Conservation (phyloP, 2,888 invertebrate species). For the Allophyes oxyacanthae region DNA sequence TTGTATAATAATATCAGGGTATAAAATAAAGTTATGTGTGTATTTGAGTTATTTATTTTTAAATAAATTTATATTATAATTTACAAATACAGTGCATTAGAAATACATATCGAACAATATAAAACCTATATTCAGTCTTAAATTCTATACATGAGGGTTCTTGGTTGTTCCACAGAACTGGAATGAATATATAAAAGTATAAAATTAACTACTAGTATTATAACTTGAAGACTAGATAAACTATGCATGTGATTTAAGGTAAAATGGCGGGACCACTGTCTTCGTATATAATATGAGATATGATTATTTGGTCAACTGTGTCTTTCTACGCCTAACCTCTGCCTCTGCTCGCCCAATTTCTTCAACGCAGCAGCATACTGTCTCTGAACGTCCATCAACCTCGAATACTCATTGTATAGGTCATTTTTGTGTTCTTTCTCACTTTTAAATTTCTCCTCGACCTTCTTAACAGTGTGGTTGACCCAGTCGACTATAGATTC, state of each 20-base stretch:
- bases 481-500: constrained; percentile 97
- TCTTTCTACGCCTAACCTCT: constrained; percentile 64
- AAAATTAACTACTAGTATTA: constrained; percentile 51
- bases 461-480: constrained; percentile 95
- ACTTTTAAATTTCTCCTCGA: constrained; percentile 86
- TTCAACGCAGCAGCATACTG: constrained; percentile 84
- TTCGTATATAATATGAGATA: constrained; percentile 22
- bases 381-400: constrained; percentile 82
- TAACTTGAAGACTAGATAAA: constrained; percentile 52
- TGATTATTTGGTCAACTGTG: constrained; percentile 48
- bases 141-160: constrained; percentile 54
- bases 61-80: constrained; percentile 42
- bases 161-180: constrained; percentile 41
- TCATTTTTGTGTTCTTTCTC: constrained; percentile 78
- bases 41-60: constrained; percentile 47
- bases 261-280: constrained; percentile 41
- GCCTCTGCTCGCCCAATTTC: constrained; percentile 78
- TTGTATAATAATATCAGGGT: constrained; percentile 22
- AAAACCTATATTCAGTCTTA: constrained; percentile 77
- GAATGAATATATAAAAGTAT: constrained; percentile 66
- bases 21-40: constrained; percentile 42
- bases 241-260: constrained; percentile 37
- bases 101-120: constrained; percentile 56
- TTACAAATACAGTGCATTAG: constrained; percentile 45
- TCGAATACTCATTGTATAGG: constrained; percentile 78